A percentile compares a stretch with the other conserved stretches of the same genome.
phyloP scores from a whole-genome alignment of 1,140 invertebrate species.

The Achatina immaculata region DNA sequence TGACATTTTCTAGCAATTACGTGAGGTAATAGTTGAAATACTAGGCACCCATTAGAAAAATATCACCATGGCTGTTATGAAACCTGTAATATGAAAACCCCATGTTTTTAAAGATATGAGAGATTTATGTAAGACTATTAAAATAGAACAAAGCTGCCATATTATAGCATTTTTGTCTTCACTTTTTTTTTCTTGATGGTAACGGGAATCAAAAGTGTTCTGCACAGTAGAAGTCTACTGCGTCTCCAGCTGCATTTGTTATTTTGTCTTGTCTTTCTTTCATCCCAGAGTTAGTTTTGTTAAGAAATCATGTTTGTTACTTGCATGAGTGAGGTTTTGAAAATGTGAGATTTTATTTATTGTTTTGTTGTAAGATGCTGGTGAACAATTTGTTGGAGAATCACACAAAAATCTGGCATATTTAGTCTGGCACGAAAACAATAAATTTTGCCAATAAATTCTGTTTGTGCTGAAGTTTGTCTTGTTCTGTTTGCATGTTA shows the following conservation, averaged over 20 bases:
- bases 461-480: conserved; percentile 8
- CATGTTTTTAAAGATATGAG: too few relatives aligned
- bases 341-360: neutral
- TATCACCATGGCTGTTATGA: too few relatives aligned
- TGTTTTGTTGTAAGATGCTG: neutral
- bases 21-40: too few relatives aligned
- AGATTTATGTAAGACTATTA: too few relatives aligned
- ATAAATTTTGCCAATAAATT: neutral
- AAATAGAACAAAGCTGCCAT: too few relatives aligned
- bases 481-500: too few relatives aligned
- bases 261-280: neutral
- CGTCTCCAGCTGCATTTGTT: neutral
- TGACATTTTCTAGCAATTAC: too few relatives aligned
- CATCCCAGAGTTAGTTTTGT: neutral
- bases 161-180: too few relatives aligned
- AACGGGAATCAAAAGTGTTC: conserved; percentile 19
- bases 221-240: neutral
- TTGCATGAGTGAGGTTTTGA: neutral
- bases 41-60: too few relatives aligned
- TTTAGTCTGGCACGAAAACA: neutral
- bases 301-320: neutral
- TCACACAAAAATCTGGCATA: neutral
- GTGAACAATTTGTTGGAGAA: neutral
- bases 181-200: conserved; percentile 6
- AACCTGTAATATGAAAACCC: too few relatives aligned